These are phyloP conservation scores for Mesorhabditis belari DNA, from an alignment of 2,888 invertebrate genomes.

Conservation along the genomic window DNA sequence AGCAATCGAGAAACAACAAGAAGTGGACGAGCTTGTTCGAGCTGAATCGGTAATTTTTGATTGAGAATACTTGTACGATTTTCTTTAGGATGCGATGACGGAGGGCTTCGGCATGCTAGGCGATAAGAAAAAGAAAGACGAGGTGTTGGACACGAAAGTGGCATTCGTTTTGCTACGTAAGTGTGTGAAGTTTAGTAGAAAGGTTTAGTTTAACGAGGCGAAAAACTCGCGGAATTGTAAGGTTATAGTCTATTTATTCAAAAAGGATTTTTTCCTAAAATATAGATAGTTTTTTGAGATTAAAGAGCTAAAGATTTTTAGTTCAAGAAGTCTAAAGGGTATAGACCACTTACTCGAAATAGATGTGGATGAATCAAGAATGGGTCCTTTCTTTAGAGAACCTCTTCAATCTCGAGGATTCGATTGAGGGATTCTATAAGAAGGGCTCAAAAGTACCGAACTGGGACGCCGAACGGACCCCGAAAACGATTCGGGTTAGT, in stretches of 20 bases:
- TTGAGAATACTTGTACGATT: no score
- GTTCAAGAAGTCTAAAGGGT: no score
- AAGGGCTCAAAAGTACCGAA: neutral
- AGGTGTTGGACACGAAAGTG: constrained; percentile 12
- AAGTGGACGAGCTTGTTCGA: constrained; percentile 29
- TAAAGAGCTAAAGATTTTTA: no score
- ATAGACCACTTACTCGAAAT: no score
- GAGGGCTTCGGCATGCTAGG: constrained; percentile 7
- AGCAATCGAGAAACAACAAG: constrained; percentile 55
- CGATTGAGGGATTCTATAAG: constrained; percentile 8
- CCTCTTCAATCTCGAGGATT: constrained; percentile 15
- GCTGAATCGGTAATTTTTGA: constrained; percentile 18
- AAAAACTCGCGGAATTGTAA: no score
- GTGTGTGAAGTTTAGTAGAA: neutral
- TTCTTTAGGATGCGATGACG: constrained; percentile 11
- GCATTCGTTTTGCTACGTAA: constrained; percentile 24
- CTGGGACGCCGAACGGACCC: neutral
- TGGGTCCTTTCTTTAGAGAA: constrained; percentile 3
- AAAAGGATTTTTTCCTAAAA: no score
- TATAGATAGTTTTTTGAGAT: no score
- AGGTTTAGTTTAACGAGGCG: no score
- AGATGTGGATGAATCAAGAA: no score
- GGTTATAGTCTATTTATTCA: no score
- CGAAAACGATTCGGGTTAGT: neutral
- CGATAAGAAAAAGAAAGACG: neutral